Base-by-base conservation (phyloP, 2,888 invertebrate species). In the Drosophila suboccidentalis region DNA sequence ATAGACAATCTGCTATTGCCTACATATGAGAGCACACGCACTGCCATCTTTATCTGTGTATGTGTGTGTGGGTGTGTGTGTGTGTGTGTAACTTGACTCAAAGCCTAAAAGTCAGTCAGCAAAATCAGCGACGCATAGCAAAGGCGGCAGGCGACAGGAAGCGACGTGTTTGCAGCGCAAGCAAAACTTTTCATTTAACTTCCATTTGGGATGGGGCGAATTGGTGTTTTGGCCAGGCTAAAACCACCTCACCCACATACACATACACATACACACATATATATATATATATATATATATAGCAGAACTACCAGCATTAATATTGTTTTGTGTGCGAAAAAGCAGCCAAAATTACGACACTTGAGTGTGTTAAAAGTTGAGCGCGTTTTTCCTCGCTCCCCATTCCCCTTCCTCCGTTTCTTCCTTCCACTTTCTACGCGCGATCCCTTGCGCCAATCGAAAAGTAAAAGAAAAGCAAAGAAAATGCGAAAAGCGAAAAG, bases 291-390 rank as follows among this genome's bases (percentile, higher is more conserved):
- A n/a, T n/a, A n/a, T n/a, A n/a, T n/a, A n/a, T n/a, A n/a, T n/a
- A n/a, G 26, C 26, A 26, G 70, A 86, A 83, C 87, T 86, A 88
- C 88, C 86, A 85, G 89, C 90, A 85, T 85, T 89, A 88, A 86
- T 89, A 90, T 90, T 86, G 90, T 89, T 86, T 87, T 90, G 89
- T 86, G 90, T 86, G 86, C 87, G 87, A 86, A 87, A 85, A 90
- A 89, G 85, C 86, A 90, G 79, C 85, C 87, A 87, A 90, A 87
- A 89, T 90, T 90, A 90, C 89, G 90, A 87, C 89, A 87, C 90
- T 90, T 89, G 89, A 90, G 89, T 87, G 90, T 90, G 89, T 90
- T 90, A 87, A 87, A 87, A 87, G 84, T 90, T 87, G 87, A 89
- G 76, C 89, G 84, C 67, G 57, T 51, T 60, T 51, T 60, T 58